Evolutionary conservation across 1,140 invertebrate genomes (phyloP).

Genomic region (Sitobion miscanthi): DNA sequence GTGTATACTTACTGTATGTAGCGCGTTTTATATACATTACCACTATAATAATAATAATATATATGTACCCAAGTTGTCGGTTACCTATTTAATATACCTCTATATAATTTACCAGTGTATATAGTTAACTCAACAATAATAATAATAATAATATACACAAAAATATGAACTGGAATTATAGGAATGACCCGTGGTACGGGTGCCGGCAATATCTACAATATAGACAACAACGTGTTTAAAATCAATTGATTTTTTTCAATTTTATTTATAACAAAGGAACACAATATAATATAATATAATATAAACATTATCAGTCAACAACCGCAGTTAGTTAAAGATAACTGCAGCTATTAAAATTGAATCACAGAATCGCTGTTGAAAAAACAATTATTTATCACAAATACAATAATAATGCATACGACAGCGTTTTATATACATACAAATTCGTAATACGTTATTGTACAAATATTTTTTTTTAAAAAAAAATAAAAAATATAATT

Average conservation of each 20-base stretch:
- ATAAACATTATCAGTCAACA: constrained; percentile 14
- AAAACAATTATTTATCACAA: constrained; percentile 49
- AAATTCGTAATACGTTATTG: constrained; percentile 34
- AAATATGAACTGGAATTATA: background rate
- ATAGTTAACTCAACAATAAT: background rate
- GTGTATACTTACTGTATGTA: background rate
- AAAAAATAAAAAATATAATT: constrained; percentile 7
- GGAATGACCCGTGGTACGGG: too few species aligned
- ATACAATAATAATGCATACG: constrained; percentile 6
- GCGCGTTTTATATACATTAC: background rate
- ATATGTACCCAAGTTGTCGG: background rate
- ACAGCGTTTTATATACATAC: constrained; percentile 28
- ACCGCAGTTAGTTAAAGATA: background rate
- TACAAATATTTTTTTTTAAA: background rate
- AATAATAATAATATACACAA: background rate
- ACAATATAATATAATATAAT: constrained; percentile 21
- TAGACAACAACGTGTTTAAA: background rate
- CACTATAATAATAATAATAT: background rate
- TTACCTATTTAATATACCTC: background rate
- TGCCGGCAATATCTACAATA: background rate
- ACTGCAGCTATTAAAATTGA: constrained; percentile 1
- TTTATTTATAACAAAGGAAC: constrained; percentile 26
- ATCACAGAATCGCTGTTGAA: constrained; percentile 55
- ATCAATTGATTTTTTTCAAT: background rate
- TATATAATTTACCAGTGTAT: background rate